Percentiles rank a stretch among this genome's conserved stretches.
phyloP scores from a whole-genome alignment of 1,140 invertebrate species.

The Linepithema humile region DNA sequence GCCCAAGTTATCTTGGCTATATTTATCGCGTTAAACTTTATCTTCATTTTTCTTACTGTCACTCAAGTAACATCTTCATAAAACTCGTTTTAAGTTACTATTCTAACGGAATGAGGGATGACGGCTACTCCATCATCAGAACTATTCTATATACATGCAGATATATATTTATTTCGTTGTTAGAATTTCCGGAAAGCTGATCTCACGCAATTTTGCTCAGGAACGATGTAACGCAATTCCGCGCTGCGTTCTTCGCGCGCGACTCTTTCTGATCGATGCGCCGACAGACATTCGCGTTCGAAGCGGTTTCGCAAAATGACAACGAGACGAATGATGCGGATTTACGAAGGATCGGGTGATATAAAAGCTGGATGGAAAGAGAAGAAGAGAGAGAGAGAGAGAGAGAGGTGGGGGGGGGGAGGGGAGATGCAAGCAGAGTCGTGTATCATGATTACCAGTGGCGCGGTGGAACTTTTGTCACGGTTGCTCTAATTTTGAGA shows the following conservation, averaged over 20 bases:
- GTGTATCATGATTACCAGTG: slow-evolving; percentile 43
- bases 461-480: slow-evolving; percentile 40
- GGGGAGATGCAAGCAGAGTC: not conserved
- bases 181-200: not conserved
- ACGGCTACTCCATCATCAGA: not conserved
- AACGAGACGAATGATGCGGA: slow-evolving; percentile 33
- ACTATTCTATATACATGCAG: not conserved
- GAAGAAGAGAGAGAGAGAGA: not conserved
- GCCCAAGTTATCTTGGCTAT: not conserved
- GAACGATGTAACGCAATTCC: not conserved
- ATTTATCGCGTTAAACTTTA: not conserved
- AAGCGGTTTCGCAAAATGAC: not conserved
- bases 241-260: slow-evolving; percentile 11
- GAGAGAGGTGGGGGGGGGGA: not conserved
- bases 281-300: slow-evolving; percentile 9
- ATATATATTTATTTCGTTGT: not conserved
- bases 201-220: not conserved
- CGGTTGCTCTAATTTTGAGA: slow-evolving; percentile 40
- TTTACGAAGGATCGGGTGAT: slow-evolving; percentile 13
- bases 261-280: slow-evolving; percentile 28
- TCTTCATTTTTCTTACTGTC: not conserved
- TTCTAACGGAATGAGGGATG: too few species aligned
- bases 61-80: not conserved
- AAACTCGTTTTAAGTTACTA: too few species aligned
- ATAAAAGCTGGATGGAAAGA: slow-evolving; percentile 18